Base-by-base conservation (phyloP, 2,113 vertebrate species). In the Pseudonaja textilis region DNA sequence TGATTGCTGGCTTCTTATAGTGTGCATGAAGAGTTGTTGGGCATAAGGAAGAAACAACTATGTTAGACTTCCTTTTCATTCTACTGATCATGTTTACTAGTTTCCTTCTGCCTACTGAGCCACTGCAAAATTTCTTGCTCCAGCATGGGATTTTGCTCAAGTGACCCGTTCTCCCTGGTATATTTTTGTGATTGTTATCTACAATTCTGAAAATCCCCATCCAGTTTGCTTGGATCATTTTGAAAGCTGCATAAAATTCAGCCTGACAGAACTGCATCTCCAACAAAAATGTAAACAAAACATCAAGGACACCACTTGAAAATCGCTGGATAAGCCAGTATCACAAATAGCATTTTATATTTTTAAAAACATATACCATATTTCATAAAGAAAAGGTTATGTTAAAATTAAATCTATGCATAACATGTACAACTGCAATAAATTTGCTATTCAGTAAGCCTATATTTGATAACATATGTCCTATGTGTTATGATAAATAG, bases 371-470 rank as follows among this genome's bases (percentile, higher is more conserved):
- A n/a, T 34, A 87, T 64, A 23, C 64, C 45, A 61, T 87, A 45
- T 64, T 87, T 52, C 42, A 61, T 55, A 87, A 93, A 90, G 39
- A 23, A 64, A 86, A 90, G 14, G 23, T 87, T 87, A 90, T 50
- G 29, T 90, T 42, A 42, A 26, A 64, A 93, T 57, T 61, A 87
- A 87, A 81, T 87, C 61, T 86, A 54, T 87, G 81, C 45, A 90
- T 52, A 93, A 52, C 88, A 90, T 25, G 34, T 86, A 45, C 92
- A 93, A 93, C 47, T 87, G 92, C 86, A 93, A 90, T 45, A 39
- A 23, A 90, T 93, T 93, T 87, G 25, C 88, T 87, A 92, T 69
- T 69, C 29, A 69, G 14, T 90, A 87, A 92, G 47, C 29, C 3
- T 39, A 12, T 45, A 6, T 9, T 94, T 14, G 91, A 69, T 94